Evolutionary conservation across 2,113 vertebrate genomes (phyloP), one percentile per base, ranked within the genome.

Genomic region (Galeopterus variegatus): DNA sequence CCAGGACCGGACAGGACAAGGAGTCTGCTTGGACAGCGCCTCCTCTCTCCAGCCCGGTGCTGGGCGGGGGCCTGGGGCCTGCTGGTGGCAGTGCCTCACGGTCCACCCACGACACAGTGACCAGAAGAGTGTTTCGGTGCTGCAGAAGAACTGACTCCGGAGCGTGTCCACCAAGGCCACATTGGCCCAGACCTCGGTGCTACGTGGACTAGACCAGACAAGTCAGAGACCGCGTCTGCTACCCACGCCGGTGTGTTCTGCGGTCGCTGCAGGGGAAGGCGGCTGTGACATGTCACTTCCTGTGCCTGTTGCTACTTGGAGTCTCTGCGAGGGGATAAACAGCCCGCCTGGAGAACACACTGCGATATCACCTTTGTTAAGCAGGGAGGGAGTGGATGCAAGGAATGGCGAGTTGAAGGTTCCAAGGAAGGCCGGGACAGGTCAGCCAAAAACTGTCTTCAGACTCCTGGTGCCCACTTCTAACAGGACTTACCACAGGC

Each of bases 161-260:
- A n/a, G 52, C n/a, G 19, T 11, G 14, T 24, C 67, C 69, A 24
- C 28, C 0, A 0, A 65, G 52, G 52, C 86, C 64, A 60, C 1
- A 0, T n/a, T 3, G 6, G 70, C 87, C 54, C 17, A 17, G 58
- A 58, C 50, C 48, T 72, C 13, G 8, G 26, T 7, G 19, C 31
- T 21, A 9, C 48, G 0, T 4, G 10, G 70, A 83, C 69, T 0
- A 76, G 64, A 76, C 4, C 26, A 33, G 76, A 79, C 88, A 75
- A 13, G 79, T 1, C 1, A 4, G 56, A 64, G 85, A 45, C 14
- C 0, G 1, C 2, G 0, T 70, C 70, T 56, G 58, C 41, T 31
- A 1, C 9, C 8, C 14, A 15, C 0, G 9, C 62, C 70, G 13
- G 15, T 0, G 31, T 41, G n/a, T 8, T 11, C 19, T 0, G 4